Evolutionary conservation across 2,888 invertebrate species (phyloP), one percentile per base, ranked within the genome.

Genomic region (Caenorhabditis parvicauda): DNA sequence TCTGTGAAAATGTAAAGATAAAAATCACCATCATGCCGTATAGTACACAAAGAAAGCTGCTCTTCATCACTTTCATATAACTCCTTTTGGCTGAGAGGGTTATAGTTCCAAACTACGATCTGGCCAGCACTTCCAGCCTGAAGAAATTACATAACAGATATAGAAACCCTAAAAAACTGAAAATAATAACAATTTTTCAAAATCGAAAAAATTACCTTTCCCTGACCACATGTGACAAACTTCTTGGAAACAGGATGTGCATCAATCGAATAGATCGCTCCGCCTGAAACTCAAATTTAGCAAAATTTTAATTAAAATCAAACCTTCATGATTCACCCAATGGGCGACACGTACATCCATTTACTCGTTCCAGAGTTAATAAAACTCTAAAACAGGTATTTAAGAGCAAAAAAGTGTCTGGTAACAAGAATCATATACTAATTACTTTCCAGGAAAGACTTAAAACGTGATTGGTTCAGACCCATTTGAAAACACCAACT

Each of bases 211-310:
- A 49, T 54, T 17, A 69, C 69, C 27, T 48, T 54, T 58, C 51
- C 65, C 47, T 74, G 73, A 12, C 78, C 79, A 28, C 66, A 70
- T 12, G 79, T 79, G 17, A 71, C 71, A 6, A 79, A 54, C 52
- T 75, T 74, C 9, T 64, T 48, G 6, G 59, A 72, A 7, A 25
- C 59, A 0, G 79, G 77, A 55, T 77, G 74, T 24, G 70, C 51
- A 48, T 79, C 76, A 3, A 79, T 50, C 1, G 79, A 76, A 37
- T 70, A 75, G 19, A 79, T 75, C 4, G 70, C 59, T 0, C 74
- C 76, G 2, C 62, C 72, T 54, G 54, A 42, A 59, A 52, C n/a
- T n/a, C n/a, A n/a, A n/a, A n/a, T n/a, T n/a, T n/a, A n/a, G n/a
- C n/a, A n/a, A n/a, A n/a, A n/a, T n/a, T n/a, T n/a, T n/a, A n/a